These are phyloP conservation scores for Drosophila merina DNA, from an alignment of 2,888 invertebrate species.

Conservation along the genomic window DNA sequence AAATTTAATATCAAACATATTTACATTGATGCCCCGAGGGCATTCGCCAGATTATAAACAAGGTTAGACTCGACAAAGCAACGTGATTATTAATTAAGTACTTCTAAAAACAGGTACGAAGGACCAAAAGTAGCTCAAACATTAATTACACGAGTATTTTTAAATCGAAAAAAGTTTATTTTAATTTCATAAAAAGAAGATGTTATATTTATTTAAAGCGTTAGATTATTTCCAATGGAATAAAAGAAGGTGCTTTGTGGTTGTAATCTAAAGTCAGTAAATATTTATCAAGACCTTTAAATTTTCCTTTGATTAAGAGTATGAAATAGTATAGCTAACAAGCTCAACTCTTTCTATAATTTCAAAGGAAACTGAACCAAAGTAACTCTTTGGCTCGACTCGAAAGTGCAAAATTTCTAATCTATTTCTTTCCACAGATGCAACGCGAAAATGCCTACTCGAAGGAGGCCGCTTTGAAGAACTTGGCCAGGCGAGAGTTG, in stretches of 20 bases:
- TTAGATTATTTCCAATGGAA: too few relatives aligned
- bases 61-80: slow-evolving; percentile 11
- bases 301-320: too few relatives aligned
- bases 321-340: background rate
- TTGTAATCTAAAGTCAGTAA: too few relatives aligned
- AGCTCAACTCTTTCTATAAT: background rate
- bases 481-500: slow-evolving; percentile 89
- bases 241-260: too few relatives aligned
- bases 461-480: slow-evolving; percentile 91
- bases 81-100: slow-evolving; percentile 38
- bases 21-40: slow-evolving; percentile 29
- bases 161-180: background rate
- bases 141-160: background rate
- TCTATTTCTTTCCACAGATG: slow-evolving; percentile 58
- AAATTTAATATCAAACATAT: slow-evolving; percentile 40
- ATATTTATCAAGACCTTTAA: too few relatives aligned
- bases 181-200: background rate
- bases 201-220: too few relatives aligned
- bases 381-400: background rate
- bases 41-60: slow-evolving; percentile 27
- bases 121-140: background rate
- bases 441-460: slow-evolving; percentile 70
- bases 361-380: background rate
- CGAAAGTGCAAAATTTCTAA: background rate
- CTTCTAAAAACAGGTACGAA: background rate